Conservation (phyloP, 2,113 vertebrate genomes). For the Neogale vison region DNA sequence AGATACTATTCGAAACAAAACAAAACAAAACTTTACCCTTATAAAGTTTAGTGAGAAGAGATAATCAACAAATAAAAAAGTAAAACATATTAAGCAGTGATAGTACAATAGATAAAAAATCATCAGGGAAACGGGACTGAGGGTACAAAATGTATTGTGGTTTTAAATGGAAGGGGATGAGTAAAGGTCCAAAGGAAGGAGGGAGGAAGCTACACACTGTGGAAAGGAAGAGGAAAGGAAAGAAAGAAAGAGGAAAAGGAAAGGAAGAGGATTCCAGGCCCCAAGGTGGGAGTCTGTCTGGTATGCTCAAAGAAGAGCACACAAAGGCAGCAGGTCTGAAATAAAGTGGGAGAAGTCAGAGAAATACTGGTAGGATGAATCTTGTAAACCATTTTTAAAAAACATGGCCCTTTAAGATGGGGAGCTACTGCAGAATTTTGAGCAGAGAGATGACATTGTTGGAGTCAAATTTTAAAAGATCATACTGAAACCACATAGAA, state of each 20-base stretch:
- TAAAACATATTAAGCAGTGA: background rate
- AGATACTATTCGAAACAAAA: background rate
- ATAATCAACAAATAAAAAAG: background rate
- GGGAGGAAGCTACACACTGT: background rate
- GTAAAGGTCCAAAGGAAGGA: background rate
- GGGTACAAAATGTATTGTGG: background rate
- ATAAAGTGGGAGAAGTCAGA: background rate
- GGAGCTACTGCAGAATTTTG: background rate
- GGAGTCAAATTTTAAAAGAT: background rate
- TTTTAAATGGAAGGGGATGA: background rate
- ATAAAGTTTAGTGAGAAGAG: background rate
- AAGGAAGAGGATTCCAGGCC: background rate
- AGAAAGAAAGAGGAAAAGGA: no score
- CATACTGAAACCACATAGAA: background rate
- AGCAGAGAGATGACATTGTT: background rate
- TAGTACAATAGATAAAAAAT: background rate
- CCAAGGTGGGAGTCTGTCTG: background rate
- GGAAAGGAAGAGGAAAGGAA: no score
- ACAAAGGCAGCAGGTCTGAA: background rate
- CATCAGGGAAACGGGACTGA: background rate
- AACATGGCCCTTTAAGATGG: background rate
- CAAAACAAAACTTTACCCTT: background rate
- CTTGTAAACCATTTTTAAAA: background rate
- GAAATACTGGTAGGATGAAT: background rate
- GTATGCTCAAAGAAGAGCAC: background rate